Base-by-base conservation (phyloP, 2,113 vertebrate species). In the Eudyptes chrysolophus region DNA sequence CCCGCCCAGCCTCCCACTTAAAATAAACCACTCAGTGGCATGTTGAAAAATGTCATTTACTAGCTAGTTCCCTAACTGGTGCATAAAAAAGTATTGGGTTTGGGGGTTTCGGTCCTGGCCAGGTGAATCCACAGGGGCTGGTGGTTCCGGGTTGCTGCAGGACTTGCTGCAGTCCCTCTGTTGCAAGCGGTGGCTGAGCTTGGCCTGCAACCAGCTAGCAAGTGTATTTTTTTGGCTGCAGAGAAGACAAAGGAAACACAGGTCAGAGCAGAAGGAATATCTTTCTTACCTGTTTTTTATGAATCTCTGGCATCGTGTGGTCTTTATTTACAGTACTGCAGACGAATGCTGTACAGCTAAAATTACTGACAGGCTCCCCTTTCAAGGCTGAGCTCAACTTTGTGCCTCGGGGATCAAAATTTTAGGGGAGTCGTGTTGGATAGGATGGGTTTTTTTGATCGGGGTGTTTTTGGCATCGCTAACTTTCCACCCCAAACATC, bases 331-430 rank as follows among this genome's bases (percentile, higher is more conserved):
- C 32, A 14, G 62, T 6, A 5, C 34, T 14, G 42, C 32, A 69
- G n/a, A 10, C 2, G 4, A 42, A 26, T 2, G 1, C 29, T 22
- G 25, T 7, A 2, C 24, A n/a, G 9, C 29, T 18, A 3, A 26
- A 46, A 16, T 48, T 19, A 5, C 65, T 16, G 34, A 19, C 7
- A 20, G 16, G 6, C 22, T n/a, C 54, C 42, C 8, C 17, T 52
- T 51, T 5, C n/a, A 13, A 66, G 22, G 52, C 65, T 61, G 46
- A 54, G 48, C 65, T 61, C n/a, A 6, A 0, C 3, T 60, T 34
- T 7, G 34, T 26, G 46, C 77, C 65, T 66, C 52, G 22, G 34
- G 51, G 46, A 30, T 46, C 16, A 32, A 38, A 38, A 16, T 57
- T 65, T 32, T 30, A 34, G 13, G 26, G 32, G 49, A 46, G 32